These are phyloP conservation scores for Conus ventricosus DNA, from an alignment of 1,140 invertebrate species.

Conservation along the genomic window DNA sequence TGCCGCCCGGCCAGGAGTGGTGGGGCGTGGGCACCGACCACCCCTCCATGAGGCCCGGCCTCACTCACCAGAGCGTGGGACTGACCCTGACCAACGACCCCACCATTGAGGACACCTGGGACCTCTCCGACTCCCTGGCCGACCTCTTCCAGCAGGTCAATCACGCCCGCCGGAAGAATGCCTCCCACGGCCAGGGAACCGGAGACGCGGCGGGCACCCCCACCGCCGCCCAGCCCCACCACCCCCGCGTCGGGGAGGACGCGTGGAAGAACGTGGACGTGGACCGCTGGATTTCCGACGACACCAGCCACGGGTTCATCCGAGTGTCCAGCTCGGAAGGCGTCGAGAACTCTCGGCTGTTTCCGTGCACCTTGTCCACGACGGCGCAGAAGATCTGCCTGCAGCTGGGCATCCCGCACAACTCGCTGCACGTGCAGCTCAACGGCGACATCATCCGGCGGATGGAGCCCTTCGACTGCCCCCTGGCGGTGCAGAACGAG, in stretches of 20 bases:
- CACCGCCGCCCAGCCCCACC: too few species aligned
- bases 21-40: conserved; percentile 62
- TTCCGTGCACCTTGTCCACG: conserved; percentile 70
- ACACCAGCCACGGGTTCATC: conserved; percentile 72
- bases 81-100: conserved; percentile 44
- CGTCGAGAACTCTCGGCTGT: conserved; percentile 58
- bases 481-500: conserved; percentile 72
- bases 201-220: neutral
- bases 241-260: neutral
- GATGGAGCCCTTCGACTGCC: conserved; percentile 72
- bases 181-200: neutral
- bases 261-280: conserved; percentile 53
- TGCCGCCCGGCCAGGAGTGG: conserved; percentile 64
- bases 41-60: conserved; percentile 53
- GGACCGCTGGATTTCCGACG: conserved; percentile 67
- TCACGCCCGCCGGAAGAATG: conserved; percentile 24
- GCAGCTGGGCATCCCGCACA: conserved; percentile 66
- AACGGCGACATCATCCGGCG: conserved; percentile 73
- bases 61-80: conserved; percentile 63
- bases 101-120: conserved; percentile 68
- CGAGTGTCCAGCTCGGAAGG: conserved; percentile 66
- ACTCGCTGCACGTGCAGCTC: conserved; percentile 72
- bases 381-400: conserved; percentile 71
- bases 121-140: conserved; percentile 71
- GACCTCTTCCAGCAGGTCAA: conserved; percentile 67